Evolutionary conservation across 2,888 invertebrate genomes (phyloP), one percentile per base, ranked within the genome.

Genomic region (Troilus luridus): DNA sequence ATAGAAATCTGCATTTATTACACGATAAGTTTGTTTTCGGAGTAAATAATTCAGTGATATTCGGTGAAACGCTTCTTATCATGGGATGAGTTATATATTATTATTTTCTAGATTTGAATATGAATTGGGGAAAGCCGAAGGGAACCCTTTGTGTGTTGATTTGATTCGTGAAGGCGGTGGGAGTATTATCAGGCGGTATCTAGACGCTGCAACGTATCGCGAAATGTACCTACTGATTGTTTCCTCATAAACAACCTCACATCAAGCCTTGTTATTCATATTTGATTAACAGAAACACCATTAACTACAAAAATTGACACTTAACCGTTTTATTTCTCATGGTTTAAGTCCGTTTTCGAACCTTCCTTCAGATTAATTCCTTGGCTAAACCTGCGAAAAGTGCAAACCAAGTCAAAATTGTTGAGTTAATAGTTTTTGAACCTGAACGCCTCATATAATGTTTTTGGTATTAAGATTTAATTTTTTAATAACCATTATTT

Each of bases 41-140:
- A 41, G 72, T 41, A 41, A 77, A 77, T 77, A 77, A 77, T 77
- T 77, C 72, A 77, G 17, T 77, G 72, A 77, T 17, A 41, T 77
- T 77, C 27, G 6, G 24, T 24, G 5, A 27, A 72, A 77, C 7
- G 5, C 72, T 41, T 77, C 72, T 77, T 77, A 77, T 77, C 72
- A 19, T 17, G 2, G 12, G 72, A 41, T 12, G 72, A 41, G 72
- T 41, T 41, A 8, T 10, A 41, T 41, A 77, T 77, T 77, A 41
- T 41, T 77, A 41, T 41, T 17, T 41, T 27, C 67, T 24, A 67
- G 67, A 14, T 67, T 11, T 41, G 72, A 41, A 41, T 77, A 14
- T 77, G 41, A 19, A 27, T 77, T 19, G n/a, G 27, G 11, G 41
- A 41, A 27, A 77, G 41, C 41, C 1, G 8, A 77, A 77, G 27